phyloP scores from a whole-genome alignment of 2,888 invertebrate genomes.

The Pherbina coryleti region DNA sequence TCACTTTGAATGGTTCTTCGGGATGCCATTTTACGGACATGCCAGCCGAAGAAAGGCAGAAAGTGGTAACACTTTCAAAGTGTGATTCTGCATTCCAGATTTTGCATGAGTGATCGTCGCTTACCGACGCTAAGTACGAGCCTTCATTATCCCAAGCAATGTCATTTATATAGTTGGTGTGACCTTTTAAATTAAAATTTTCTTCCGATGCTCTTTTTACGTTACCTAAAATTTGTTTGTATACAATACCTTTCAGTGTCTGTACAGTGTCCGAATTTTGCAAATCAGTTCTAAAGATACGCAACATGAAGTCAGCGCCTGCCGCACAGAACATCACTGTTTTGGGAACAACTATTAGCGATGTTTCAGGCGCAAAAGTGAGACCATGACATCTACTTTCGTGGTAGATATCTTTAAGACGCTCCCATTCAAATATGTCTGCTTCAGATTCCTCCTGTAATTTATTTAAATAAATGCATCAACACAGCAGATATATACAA shows the following conservation, averaged over 20 bases:
- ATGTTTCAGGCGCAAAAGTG: conserved; percentile 76
- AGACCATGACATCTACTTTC: conserved; percentile 73
- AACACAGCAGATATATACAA: neutral
- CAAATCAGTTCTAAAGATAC: conserved; percentile 73
- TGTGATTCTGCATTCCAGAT: conserved; percentile 74
- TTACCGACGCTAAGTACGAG: conserved; percentile 78
- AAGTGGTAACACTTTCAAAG: conserved; percentile 72
- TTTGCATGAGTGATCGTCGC: conserved; percentile 82
- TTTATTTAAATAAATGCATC: neutral
- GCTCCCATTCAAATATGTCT: conserved; percentile 72
- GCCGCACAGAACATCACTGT: conserved; percentile 70
- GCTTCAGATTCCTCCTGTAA: conserved; percentile 71
- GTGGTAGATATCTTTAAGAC: conserved; percentile 73
- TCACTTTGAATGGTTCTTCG: conserved; percentile 77
- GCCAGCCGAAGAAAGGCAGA: conserved; percentile 77
- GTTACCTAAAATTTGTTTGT: neutral
- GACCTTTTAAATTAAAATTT: conserved; percentile 70
- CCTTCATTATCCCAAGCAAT: conserved; percentile 79
- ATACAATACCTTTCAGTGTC: conserved; percentile 63
- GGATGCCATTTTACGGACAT: conserved; percentile 78
- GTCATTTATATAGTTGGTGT: conserved; percentile 78
- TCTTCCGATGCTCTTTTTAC: neutral
- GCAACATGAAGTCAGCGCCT: conserved; percentile 73
- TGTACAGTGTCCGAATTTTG: conserved; percentile 68
- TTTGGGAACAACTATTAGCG: conserved; percentile 73